phyloP scores from a whole-genome alignment of 1,140 invertebrate species.

The Venustaconcha ellipsiformis region DNA sequence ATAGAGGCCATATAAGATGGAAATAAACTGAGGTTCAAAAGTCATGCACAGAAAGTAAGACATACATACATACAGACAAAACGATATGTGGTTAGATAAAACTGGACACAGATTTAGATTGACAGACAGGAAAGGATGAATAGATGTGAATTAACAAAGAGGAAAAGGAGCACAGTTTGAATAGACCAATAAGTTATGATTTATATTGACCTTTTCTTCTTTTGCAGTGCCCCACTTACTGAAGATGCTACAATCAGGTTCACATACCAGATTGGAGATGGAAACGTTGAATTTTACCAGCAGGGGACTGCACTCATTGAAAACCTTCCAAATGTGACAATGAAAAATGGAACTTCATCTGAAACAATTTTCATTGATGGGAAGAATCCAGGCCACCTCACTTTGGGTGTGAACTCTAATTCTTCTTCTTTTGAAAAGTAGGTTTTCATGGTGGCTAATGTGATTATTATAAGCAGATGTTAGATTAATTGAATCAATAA shows the following conservation, averaged over 20 bases:
- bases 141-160: not conserved
- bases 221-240: constrained; percentile 35
- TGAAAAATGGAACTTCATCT: constrained; percentile 32
- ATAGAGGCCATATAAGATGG: too few species aligned
- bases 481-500: not conserved
- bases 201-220: constrained; percentile 1
- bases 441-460: constrained; percentile 1
- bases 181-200: not conserved
- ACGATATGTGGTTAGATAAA: too few species aligned
- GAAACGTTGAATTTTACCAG: constrained; percentile 17
- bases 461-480: not conserved
- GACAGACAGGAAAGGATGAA: not conserved
- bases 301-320: constrained; percentile 43
- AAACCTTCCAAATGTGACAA: constrained; percentile 41
- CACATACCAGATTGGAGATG: constrained; percentile 55
- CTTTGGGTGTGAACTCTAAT: constrained; percentile 57
- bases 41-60: too few species aligned
- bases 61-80: too few species aligned
- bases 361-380: constrained; percentile 34
- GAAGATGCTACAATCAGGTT: constrained; percentile 44
- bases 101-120: not conserved
- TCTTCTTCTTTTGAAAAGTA: constrained; percentile 54
- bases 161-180: not conserved
- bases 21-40: too few species aligned
- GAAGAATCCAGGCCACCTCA: constrained; percentile 54